These are phyloP conservation scores for Aptenodytes patagonicus DNA, from an alignment of 2,113 vertebrate genomes.

Conservation along the genomic window DNA sequence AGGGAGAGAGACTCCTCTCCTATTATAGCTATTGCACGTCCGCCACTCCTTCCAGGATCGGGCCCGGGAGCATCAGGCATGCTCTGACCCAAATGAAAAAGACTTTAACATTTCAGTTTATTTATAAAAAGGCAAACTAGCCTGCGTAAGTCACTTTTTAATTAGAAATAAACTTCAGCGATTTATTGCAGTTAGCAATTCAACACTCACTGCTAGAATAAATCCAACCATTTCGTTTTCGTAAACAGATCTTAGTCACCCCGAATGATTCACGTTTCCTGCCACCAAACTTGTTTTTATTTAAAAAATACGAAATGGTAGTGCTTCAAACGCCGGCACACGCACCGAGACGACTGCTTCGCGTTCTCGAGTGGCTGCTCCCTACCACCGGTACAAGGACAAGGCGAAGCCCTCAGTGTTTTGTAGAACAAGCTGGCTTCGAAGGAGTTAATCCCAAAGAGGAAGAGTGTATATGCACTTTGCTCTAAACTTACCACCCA, in stretches of 20 bases:
- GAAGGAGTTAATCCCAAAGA: conserved; percentile 78
- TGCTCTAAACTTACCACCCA: conserved; percentile 81
- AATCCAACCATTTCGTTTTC: conserved; percentile 59
- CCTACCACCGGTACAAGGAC: not conserved
- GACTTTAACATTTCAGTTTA: not conserved
- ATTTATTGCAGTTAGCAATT: not conserved
- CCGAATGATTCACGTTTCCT: conserved; percentile 75
- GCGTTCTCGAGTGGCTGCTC: conserved; percentile 1
- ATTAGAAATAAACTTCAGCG: conserved; percentile 38
- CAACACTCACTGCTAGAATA: conserved; percentile 54
- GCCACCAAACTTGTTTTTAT: conserved; percentile 72
- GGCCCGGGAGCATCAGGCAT: not conserved
- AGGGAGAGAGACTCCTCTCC: not conserved
- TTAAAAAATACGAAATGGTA: conserved; percentile 48
- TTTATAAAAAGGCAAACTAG: not conserved
- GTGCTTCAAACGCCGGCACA: not conserved
- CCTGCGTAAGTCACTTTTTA: not conserved
- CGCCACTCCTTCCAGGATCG: not conserved
- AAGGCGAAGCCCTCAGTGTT: not conserved
- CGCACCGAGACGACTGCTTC: not conserved
- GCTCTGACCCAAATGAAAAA: not conserved
- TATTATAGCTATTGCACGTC: not conserved
- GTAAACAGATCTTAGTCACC: conserved; percentile 72
- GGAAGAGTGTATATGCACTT: conserved; percentile 75
- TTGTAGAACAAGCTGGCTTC: not conserved